Percentiles rank a stretch among this genome's conserved stretches.
Evolutionary conservation across 2,113 vertebrate genomes (phyloP).

Genomic region (Entosphenus tridentatus): DNA sequence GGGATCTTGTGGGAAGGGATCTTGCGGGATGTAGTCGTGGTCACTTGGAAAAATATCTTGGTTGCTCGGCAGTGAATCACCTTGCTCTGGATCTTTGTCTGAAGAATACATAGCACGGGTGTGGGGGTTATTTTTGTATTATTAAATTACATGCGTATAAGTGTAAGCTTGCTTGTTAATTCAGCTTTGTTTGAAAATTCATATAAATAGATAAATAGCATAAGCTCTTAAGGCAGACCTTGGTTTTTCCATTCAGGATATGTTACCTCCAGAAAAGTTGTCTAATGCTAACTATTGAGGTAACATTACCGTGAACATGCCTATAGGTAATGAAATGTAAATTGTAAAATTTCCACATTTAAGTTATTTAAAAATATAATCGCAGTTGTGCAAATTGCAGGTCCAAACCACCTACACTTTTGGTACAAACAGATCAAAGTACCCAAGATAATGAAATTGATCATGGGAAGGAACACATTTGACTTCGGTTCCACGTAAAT

Average conservation of each 20-base stretch:
- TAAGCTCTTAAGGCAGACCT: background rate
- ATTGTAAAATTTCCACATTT: background rate
- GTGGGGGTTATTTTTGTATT: background rate
- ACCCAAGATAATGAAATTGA: too few species aligned
- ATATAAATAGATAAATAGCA: background rate
- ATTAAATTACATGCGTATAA: background rate
- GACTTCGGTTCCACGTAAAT: too few species aligned
- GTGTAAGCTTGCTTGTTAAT: background rate
- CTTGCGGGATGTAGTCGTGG: background rate
- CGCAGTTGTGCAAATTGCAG: background rate
- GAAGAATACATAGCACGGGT: background rate
- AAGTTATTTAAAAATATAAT: conserved; percentile 3
- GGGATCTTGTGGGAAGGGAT: background rate
- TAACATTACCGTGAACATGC: background rate
- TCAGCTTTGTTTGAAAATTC: background rate
- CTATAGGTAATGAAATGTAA: background rate
- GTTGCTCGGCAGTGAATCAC: too few species aligned
- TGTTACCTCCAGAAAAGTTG: background rate
- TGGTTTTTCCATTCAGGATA: background rate
- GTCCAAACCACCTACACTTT: too few species aligned
- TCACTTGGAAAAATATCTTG: too few species aligned
- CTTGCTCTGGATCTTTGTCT: background rate
- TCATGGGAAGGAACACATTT: too few species aligned
- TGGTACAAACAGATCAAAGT: too few species aligned
- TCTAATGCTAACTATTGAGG: background rate